A percentile compares a stretch with the other conserved stretches of the same genome.
These are phyloP conservation scores for Gorsachius goisagi DNA, from an alignment of 2,113 vertebrate species.

Conservation along the genomic window DNA sequence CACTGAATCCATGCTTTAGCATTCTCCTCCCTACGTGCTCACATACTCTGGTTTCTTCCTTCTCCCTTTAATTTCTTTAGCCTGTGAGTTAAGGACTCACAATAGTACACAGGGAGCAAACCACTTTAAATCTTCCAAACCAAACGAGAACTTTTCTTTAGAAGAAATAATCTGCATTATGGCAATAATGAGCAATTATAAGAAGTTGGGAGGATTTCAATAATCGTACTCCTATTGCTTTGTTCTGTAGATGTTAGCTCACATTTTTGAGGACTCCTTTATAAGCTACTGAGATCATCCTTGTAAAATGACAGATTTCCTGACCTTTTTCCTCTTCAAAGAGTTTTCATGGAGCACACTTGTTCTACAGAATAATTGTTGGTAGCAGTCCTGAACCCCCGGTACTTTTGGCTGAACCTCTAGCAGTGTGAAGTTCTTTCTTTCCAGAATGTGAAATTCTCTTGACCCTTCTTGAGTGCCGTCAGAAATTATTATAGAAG, in stretches of 20 bases:
- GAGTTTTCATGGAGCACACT: background rate
- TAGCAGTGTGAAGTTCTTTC: background rate
- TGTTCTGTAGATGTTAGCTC: background rate
- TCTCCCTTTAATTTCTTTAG: background rate
- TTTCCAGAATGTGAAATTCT: background rate
- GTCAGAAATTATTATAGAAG: background rate
- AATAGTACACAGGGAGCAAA: background rate
- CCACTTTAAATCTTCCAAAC: background rate
- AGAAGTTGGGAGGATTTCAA: background rate
- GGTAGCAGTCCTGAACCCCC: background rate
- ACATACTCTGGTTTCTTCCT: background rate
- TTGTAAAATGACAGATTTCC: background rate
- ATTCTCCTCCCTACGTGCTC: background rate
- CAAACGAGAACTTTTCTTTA: background rate
- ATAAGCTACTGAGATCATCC: background rate
- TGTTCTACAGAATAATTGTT: background rate
- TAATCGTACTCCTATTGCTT: background rate
- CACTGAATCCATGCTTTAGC: background rate
- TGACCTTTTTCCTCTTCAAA: conserved; percentile 11
- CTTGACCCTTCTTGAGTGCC: background rate
- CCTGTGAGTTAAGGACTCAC: background rate
- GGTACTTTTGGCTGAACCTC: background rate
- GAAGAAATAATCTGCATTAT: background rate
- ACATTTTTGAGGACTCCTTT: background rate
- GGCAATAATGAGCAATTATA: background rate